Base-by-base conservation (phyloP, 2,113 vertebrate genomes). In the Crotalus viridis region DNA sequence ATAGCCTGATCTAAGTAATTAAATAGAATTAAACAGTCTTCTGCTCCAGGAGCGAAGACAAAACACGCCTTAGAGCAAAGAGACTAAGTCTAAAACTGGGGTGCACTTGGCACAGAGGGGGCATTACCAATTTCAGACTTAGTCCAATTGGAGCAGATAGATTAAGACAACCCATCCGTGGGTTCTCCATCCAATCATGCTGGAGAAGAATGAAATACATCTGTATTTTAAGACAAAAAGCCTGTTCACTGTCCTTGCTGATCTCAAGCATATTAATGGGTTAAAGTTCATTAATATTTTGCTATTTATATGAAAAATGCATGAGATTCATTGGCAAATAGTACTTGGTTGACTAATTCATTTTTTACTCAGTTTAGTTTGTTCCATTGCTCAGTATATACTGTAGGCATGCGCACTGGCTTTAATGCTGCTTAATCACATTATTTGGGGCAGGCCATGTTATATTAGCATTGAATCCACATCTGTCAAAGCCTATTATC, bases 171-270 rank as follows among this genome's bases (percentile, higher is more conserved):
- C 33, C 33, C 33, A 33, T 33, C 33, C 33, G 33, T 33, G 33
- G 33, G 33, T 39, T 39, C 39, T 39, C 39, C 39, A 39, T 39
- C 39, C 39, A 39, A 39, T 39, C 39, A 39, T 39, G 39, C 39
- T 39, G 39, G 43, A 91, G 54, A 92, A 64, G 51, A 74, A 2
- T 69, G 88, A 89, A 90, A 22, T 8, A 46, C 1, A 61, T 91
- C 90, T 91, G 56, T 57, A 91, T 93, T 93, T 51, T 5, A 61
- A 88, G 52, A 55, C 8, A 90, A 94, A 69, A 10, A 61, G 9
- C 55, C 13, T 54, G 87, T 93, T 85, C 55, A 91, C 19, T 56
- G 57, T 19, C 56, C 9, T 88, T 1, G 22, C 61, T 94, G 59
- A 94, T 91, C 6, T 94, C 46, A 3, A 86, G 0, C 61, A 90